Percentiles rank a stretch among this genome's conserved stretches.
phyloP scores from a whole-genome alignment of 2,797 vertebrate genomes.

The Antrozous pallidus region DNA sequence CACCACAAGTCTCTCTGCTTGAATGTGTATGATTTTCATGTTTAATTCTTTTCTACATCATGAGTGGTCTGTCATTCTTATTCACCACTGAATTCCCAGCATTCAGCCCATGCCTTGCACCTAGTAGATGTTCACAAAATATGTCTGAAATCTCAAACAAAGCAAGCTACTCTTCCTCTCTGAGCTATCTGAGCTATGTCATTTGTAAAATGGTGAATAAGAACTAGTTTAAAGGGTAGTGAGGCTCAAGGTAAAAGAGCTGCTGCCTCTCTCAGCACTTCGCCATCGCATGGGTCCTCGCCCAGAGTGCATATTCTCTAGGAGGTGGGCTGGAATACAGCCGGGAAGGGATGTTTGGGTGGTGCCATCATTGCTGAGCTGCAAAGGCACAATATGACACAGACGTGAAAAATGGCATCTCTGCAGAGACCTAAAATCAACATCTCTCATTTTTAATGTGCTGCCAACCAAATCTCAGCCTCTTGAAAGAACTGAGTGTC shows the following conservation, averaged over 20 bases:
- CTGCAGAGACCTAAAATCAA: neutral
- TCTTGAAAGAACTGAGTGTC: conserved; percentile 33
- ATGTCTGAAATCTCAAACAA: neutral
- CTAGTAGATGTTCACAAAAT: neutral
- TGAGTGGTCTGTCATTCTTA: neutral
- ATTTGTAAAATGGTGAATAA: neutral
- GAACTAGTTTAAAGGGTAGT: neutral
- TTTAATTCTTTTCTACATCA: neutral
- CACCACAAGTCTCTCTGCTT: neutral
- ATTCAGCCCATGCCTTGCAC: neutral
- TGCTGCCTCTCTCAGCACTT: neutral
- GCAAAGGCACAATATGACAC: neutral
- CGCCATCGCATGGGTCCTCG: accelerated
- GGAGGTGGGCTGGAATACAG: neutral
- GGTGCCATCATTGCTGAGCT: neutral
- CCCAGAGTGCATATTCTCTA: neutral
- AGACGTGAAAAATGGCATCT: neutral
- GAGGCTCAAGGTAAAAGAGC: neutral
- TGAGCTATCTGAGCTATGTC: neutral
- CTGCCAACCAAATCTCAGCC: conserved; percentile 33
- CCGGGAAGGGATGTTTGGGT: neutral
- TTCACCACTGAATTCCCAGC: neutral
- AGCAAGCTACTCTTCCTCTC: neutral
- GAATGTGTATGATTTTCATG: neutral
- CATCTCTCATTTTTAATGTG: conserved; percentile 33